Base-by-base conservation (phyloP, 2,797 vertebrate genomes). In the Lithobates pipiens region DNA sequence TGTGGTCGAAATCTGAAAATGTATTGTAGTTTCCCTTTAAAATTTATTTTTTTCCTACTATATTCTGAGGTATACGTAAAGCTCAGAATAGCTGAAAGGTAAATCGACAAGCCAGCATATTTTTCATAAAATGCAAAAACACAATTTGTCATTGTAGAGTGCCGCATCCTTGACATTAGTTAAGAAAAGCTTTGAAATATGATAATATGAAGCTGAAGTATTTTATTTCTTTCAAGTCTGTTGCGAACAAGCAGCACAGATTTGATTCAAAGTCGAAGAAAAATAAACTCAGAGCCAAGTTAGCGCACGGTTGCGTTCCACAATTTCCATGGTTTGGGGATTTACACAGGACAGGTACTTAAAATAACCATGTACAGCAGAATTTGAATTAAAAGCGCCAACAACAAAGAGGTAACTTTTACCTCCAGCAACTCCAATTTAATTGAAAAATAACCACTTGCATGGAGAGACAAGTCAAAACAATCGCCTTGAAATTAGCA, bases 401-500 rank as follows among this genome's bases (percentile, higher is more conserved):
- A 82, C 80, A 86, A 86, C 65, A 77, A 86, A 86, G 85, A 71
- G 54, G 57, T 50, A 77, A 86, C 46, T 77, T 82, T 36, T 82
- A 77, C 80, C 80, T 82, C 50, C 79, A 86, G 85, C 74, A n/a
- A 77, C 74, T 72, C 18, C n/a, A 36, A 77, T 77, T 82, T 86
- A 86, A 86, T 86, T 86, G 85, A 82, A 86, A 77, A 86, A 82
- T 86, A 86, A 50, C 65, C 67, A 82, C 54, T 86, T 77, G 16
- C 54, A 68, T 27, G 3, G 61, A 80, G 70, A 75, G 76, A 76
- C 46, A 72, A 32, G 68, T 44, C 69, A 34, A 79, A 84, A 71
- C 81, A 80, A 84, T 71, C 39, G 46, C 76, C 29, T 39, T 63
- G 36, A 86, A 84, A 87, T 83, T 69, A 87, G 57, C 63, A 50